Percentiles rank a stretch among this genome's conserved stretches.
Conservation (phyloP, 2,113 vertebrate genomes). For the Cromileptes altivelis region DNA sequence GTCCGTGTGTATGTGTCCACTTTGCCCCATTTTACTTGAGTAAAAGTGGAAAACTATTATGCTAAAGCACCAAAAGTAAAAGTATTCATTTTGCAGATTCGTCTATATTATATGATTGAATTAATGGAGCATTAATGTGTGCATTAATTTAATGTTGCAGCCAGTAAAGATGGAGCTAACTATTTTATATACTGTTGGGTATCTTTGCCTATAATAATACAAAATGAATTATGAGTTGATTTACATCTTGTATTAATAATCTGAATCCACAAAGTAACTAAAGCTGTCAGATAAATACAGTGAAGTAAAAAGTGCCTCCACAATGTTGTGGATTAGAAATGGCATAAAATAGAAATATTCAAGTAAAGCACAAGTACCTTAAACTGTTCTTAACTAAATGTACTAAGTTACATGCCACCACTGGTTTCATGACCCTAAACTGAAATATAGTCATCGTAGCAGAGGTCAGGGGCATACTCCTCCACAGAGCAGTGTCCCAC, state of each 20-base stretch:
- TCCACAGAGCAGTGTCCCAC: background rate
- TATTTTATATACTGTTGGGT: too few relatives aligned
- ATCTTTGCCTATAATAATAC: background rate
- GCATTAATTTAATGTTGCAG: too few relatives aligned
- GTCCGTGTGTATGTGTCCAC: background rate
- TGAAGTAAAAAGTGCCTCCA: background rate
- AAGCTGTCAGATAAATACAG: background rate
- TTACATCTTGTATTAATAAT: background rate
- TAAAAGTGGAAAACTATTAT: background rate
- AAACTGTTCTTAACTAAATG: background rate
- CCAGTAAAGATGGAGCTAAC: too few relatives aligned
- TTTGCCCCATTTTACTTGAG: background rate
- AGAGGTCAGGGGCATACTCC: background rate
- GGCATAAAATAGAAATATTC: background rate
- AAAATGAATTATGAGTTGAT: background rate
- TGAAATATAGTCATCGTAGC: background rate
- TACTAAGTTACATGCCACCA: background rate
- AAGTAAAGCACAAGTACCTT: background rate
- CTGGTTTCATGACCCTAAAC: background rate
- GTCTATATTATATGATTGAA: too few relatives aligned
- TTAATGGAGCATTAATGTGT: too few relatives aligned
- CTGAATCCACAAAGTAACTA: background rate
- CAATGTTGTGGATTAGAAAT: background rate
- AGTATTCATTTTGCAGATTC: background rate
- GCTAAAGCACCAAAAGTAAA: background rate